Conservation (phyloP, 2,113 vertebrate genomes). For the Tylochromis polylepis region DNA sequence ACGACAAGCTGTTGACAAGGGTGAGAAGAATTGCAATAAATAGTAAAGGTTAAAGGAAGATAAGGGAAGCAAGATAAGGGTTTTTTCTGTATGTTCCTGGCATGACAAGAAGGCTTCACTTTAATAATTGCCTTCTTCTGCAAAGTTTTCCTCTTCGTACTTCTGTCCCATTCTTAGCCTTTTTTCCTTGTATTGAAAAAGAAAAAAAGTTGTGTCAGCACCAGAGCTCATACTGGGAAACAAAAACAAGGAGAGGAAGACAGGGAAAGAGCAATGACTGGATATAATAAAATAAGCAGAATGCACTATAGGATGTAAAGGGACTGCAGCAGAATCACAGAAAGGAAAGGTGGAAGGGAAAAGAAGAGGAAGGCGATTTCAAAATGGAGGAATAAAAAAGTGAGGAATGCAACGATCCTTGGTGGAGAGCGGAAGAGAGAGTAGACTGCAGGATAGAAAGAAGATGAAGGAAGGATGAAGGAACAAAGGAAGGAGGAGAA, state of each 20-base stretch:
- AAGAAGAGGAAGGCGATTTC: background rate
- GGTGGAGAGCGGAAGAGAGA: fast-evolving
- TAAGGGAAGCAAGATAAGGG: background rate
- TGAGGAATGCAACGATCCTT: background rate
- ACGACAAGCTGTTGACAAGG: background rate
- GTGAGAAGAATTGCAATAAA: background rate
- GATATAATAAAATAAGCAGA: background rate
- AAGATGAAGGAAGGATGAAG: background rate
- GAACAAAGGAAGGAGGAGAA: background rate
- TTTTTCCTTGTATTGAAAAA: background rate
- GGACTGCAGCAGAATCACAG: background rate
- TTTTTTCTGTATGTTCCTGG: background rate
- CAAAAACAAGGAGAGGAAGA: background rate
- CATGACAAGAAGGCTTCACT: background rate
- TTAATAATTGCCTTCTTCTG: background rate
- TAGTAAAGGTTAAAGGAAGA: background rate
- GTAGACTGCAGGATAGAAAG: background rate
- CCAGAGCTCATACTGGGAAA: background rate
- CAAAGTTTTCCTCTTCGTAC: background rate
- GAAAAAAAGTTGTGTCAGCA: no score
- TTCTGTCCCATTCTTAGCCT: background rate
- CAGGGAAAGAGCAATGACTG: background rate
- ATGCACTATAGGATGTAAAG: background rate
- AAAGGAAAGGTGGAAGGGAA: background rate
- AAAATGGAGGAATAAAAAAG: background rate